A percentile compares a stretch with the other conserved stretches of the same genome.
Conservation (phyloP, 2,113 vertebrate species). For the Catharus bicknelli region DNA sequence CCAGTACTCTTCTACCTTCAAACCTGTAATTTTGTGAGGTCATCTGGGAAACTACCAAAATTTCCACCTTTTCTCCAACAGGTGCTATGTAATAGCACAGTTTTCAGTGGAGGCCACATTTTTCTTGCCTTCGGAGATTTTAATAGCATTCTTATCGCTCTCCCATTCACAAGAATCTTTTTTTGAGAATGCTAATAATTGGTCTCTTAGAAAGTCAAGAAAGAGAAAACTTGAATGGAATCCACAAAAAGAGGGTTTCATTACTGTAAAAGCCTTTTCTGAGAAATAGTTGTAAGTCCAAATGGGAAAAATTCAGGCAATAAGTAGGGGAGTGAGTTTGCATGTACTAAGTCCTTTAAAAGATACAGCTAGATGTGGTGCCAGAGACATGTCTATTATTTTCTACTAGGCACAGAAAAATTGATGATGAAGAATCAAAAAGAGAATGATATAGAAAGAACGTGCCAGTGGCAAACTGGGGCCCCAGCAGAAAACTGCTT, state of each 20-base stretch:
- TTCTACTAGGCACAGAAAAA: background rate
- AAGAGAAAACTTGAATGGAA: background rate
- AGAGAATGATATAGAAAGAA: background rate
- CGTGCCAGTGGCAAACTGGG: background rate
- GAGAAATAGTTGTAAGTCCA: background rate
- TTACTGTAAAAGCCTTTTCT: background rate
- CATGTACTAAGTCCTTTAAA: background rate
- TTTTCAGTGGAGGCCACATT: background rate
- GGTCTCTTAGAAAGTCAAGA: background rate
- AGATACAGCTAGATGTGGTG: background rate
- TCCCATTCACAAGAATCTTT: background rate
- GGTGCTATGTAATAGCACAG: background rate
- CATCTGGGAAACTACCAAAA: background rate
- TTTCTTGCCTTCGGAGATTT: background rate
- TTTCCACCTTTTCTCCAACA: background rate
- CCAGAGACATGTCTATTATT: background rate
- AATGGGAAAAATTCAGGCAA: background rate
- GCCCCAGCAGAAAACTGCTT: background rate
- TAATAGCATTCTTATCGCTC: background rate
- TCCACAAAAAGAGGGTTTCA: background rate
- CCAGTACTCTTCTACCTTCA: background rate
- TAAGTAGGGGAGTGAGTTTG: background rate
- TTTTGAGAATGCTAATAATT: background rate
- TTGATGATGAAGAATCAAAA: background rate
- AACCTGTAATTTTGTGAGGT: background rate